phyloP scores from a whole-genome alignment of 64 coral and sea anemone genomes.

The Actinia equina region DNA sequence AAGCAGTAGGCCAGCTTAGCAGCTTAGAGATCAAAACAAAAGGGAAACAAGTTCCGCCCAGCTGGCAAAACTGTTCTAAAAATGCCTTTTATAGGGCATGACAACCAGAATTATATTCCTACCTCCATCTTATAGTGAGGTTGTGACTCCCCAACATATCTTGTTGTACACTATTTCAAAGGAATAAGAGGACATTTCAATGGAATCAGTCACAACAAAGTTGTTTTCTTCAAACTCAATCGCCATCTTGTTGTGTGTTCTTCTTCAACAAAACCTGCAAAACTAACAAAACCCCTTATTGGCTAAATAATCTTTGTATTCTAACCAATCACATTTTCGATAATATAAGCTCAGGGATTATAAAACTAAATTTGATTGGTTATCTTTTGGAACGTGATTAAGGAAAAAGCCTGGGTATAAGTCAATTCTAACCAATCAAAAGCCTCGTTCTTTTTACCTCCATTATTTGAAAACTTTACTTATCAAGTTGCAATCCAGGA shows the following conservation, averaged over 20 bases:
- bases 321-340: not conserved
- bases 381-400: not conserved
- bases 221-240: not conserved
- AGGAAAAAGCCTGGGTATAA: not conserved
- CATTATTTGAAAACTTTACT: not conserved
- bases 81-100: not conserved
- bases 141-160: conserved; percentile 63
- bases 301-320: not conserved
- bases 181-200: conserved; percentile 1
- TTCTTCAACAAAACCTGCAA: not conserved
- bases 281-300: not conserved
- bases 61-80: not conserved
- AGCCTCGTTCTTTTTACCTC: not conserved
- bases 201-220: not conserved
- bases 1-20: not conserved
- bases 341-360: not conserved
- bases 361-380: not conserved
- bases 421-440: not conserved
- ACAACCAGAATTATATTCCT: not conserved
- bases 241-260: conserved; percentile 10
- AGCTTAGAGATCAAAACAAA: not conserved
- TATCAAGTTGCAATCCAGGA: not conserved
- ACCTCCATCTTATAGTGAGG: conserved; percentile 85
- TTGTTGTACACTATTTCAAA: not conserved
- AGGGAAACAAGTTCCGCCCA: not conserved